These are phyloP conservation scores for Aythya baeri DNA, from an alignment of 2,113 vertebrate species.

Conservation along the genomic window DNA sequence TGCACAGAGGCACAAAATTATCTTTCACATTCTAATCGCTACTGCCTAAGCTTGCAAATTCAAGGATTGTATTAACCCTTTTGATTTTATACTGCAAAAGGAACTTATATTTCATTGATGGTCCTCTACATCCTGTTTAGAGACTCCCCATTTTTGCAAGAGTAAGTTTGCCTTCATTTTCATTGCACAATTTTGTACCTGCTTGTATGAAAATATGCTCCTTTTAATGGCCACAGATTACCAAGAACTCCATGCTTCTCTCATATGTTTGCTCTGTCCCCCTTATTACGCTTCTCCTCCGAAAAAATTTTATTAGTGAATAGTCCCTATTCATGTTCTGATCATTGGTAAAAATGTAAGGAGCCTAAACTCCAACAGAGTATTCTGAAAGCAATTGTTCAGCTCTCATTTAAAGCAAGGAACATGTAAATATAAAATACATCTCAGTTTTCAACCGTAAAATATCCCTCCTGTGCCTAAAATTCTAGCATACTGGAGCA, in stretches of 20 bases:
- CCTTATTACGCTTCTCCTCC: not conserved
- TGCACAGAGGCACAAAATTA: not conserved
- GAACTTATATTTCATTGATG: not conserved
- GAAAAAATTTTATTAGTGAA: not conserved
- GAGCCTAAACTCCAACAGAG: not conserved
- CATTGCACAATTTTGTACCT: not conserved
- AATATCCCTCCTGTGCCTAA: not conserved
- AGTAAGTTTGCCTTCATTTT: not conserved
- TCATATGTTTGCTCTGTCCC: not conserved
- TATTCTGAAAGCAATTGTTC: not conserved
- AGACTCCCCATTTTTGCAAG: not conserved
- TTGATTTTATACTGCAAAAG: not conserved
- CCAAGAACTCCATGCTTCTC: not conserved
- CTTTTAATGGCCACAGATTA: not conserved
- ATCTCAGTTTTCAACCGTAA: not conserved
- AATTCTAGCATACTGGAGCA: not conserved
- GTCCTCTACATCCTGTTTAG: not conserved
- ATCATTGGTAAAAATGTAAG: not conserved
- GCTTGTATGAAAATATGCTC: not conserved
- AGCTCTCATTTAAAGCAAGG: not conserved
- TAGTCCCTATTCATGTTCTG: not conserved
- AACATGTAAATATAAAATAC: not conserved
- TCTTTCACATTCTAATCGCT: not conserved
- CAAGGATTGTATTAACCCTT: not conserved
- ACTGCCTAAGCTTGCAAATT: not conserved